Percentiles rank a stretch among this genome's conserved stretches.
Evolutionary conservation across 2,888 invertebrate species (phyloP).

Genomic region (Ferdinandea cuprea): DNA sequence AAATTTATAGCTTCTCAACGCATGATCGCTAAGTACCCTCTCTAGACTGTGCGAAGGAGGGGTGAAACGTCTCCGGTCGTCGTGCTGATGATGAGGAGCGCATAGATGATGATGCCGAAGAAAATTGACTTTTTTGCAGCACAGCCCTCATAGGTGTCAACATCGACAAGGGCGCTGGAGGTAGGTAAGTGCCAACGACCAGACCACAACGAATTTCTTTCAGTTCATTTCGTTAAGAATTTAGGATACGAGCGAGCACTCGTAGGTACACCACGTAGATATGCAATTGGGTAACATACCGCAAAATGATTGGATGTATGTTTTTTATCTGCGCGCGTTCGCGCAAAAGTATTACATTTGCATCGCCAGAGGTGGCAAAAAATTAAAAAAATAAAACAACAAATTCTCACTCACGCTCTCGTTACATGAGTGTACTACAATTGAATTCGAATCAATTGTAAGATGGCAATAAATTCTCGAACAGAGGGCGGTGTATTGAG

Average conservation of each 20-base stretch:
- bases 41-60: conserved; percentile 1
- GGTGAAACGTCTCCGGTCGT: conserved; percentile 5
- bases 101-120: conserved; percentile 8
- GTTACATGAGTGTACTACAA: conserved; percentile 37
- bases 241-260: conserved; percentile 11
- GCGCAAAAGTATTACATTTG: conserved; percentile 12
- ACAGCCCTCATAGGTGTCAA: conserved; percentile 63
- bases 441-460: conserved; percentile 66
- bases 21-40: conserved; percentile 54
- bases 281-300: background rate
- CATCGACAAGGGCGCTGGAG: conserved; percentile 50
- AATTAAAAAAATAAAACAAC: background rate
- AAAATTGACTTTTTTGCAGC: conserved; percentile 26
- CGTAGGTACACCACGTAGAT: background rate
- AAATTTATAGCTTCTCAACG: conserved; percentile 57
- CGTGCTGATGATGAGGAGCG: background rate
- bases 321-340: background rate
- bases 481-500: conserved; percentile 64
- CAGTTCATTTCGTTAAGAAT: conserved; percentile 51
- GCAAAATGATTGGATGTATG: conserved; percentile 37
- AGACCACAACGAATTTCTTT: conserved; percentile 51
- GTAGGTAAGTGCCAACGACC: conserved; percentile 34
- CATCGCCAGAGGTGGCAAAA: conserved; percentile 28
- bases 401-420: conserved; percentile 34
- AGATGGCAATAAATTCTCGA: conserved; percentile 58